Conservation (phyloP, 2,113 vertebrate genomes). For the Camelus bactrianus region DNA sequence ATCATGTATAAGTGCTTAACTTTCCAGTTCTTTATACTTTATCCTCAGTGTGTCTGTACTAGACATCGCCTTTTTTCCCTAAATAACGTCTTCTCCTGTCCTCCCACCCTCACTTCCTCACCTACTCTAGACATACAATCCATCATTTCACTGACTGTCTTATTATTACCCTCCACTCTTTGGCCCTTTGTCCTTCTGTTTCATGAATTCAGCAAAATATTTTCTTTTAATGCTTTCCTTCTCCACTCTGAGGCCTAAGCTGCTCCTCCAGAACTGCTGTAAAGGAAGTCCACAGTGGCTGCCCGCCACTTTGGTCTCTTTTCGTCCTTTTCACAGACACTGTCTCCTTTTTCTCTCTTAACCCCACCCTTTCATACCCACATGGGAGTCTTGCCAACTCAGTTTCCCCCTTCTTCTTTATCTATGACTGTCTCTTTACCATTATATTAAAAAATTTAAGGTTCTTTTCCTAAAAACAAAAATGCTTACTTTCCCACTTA, state of each 20-base stretch:
- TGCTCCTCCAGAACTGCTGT: background rate
- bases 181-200: background rate
- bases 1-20: background rate
- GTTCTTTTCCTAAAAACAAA: background rate
- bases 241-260: background rate
- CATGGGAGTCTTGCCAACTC: background rate
- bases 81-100: background rate
- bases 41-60: background rate
- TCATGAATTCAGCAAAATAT: background rate
- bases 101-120: no score
- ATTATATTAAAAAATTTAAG: background rate
- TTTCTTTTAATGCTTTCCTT: background rate
- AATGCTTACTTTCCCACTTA: background rate
- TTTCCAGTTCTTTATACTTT: background rate
- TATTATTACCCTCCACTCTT: background rate
- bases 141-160: background rate
- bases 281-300: background rate
- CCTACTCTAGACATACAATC: background rate
- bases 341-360: background rate
- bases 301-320: background rate
- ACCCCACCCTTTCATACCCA: background rate
- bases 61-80: background rate
- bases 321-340: background rate
- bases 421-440: background rate
- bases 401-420: background rate